phyloP scores from a whole-genome alignment of 1,140 invertebrate genomes.

The Rhagoletis pomonella region DNA sequence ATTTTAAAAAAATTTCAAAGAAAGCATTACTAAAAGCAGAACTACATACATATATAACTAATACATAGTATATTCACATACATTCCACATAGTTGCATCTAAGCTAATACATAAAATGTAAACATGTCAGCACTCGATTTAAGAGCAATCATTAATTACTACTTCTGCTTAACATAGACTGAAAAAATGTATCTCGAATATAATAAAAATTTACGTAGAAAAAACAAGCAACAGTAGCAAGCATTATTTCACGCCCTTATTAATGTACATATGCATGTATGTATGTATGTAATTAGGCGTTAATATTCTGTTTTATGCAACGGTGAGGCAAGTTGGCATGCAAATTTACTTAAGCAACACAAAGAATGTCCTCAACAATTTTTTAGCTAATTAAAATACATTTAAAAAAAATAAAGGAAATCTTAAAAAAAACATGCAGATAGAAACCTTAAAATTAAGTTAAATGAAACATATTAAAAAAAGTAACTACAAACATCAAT shows the following conservation, averaged over 20 bases:
- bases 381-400: slow-evolving; percentile 20
- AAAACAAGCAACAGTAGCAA: neutral
- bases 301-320: neutral
- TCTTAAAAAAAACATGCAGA: neutral
- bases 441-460: neutral
- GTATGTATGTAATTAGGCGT: neutral
- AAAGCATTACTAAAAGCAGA: too few species aligned
- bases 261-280: neutral
- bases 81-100: too few species aligned
- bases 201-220: neutral
- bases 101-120: too few species aligned
- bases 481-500: neutral
- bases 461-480: neutral
- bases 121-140: too few species aligned
- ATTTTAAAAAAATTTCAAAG: too few species aligned
- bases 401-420: neutral
- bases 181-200: too few species aligned
- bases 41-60: too few species aligned
- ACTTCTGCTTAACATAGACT: too few species aligned
- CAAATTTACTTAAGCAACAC: slow-evolving; percentile 5
- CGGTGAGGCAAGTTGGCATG: neutral
- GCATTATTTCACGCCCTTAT: neutral
- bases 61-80: too few species aligned
- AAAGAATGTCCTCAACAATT: neutral
- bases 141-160: too few species aligned